phyloP scores from a whole-genome alignment of 2,113 vertebrate genomes.

The Cranoglanis bouderius region DNA sequence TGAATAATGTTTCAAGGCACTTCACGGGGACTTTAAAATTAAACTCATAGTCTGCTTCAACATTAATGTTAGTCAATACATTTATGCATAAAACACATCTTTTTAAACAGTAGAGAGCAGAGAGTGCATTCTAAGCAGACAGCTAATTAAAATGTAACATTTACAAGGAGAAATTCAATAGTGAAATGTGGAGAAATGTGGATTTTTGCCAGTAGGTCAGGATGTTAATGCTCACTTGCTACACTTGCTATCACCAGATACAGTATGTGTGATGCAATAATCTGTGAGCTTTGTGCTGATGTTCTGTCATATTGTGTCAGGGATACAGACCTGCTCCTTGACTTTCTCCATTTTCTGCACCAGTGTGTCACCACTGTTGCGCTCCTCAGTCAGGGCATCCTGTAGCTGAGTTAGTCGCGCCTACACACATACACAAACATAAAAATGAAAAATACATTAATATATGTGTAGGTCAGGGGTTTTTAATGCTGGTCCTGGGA shows the following conservation, averaged over 20 bases:
- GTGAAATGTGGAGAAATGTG: neutral
- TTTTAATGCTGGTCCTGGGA: no score
- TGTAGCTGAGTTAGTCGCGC: slow-evolving; percentile 83
- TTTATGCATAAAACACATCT: neutral
- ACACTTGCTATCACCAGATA: neutral
- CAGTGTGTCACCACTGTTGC: slow-evolving; percentile 80
- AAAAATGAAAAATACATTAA: neutral
- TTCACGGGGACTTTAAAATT: no score
- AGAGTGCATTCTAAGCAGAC: neutral
- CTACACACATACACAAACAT: slow-evolving; percentile 63
- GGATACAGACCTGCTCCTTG: slow-evolving; percentile 75
- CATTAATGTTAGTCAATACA: neutral
- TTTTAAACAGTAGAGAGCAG: neutral
- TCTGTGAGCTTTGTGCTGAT: neutral
- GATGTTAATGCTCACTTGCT: neutral
- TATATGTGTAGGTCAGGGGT: neutral
- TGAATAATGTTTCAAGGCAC: no score
- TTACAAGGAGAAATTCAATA: neutral
- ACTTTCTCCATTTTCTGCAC: slow-evolving; percentile 84
- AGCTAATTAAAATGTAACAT: neutral
- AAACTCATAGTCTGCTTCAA: neutral
- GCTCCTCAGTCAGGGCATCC: slow-evolving; percentile 86
- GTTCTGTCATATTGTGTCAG: neutral
- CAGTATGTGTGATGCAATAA: neutral
- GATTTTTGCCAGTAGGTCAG: neutral